A percentile compares a stretch with the other conserved stretches of the same genome.
Conservation (phyloP, 2,113 vertebrate species). For the Arenaria interpres region DNA sequence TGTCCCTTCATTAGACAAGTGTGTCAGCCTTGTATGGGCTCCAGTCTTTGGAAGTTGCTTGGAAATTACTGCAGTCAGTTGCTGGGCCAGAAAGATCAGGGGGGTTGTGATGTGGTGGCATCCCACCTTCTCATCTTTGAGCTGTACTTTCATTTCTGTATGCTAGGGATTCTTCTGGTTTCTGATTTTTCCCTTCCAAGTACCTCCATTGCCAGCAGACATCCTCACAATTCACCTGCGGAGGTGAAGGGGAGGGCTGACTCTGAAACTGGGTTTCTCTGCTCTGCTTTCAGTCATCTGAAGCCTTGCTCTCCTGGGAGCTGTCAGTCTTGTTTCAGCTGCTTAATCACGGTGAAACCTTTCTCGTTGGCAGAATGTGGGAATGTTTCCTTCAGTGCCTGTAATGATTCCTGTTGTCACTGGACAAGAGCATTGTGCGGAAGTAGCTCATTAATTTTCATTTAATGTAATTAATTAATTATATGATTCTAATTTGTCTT, state of each 20-base stretch:
- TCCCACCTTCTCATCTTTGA: background rate
- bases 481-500: background rate
- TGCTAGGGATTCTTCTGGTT: background rate
- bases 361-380: conserved; percentile 18
- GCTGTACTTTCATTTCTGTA: background rate
- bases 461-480: too few species aligned
- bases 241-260: background rate
- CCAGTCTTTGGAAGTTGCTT: background rate
- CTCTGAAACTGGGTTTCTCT: background rate
- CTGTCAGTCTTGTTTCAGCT: background rate
- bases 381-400: background rate
- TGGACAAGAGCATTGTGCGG: background rate
- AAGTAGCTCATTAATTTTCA: conserved; percentile 8
- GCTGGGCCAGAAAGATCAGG: background rate
- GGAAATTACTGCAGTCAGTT: background rate
- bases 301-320: background rate
- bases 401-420: background rate
- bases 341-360: background rate
- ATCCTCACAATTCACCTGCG: background rate
- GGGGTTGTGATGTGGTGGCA: background rate
- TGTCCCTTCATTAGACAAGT: background rate
- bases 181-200: background rate
- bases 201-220: background rate
- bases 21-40: background rate
- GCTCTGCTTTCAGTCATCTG: background rate